phyloP scores from a whole-genome alignment of 2,888 invertebrate species.

The Hydrotaea diabolus region DNA sequence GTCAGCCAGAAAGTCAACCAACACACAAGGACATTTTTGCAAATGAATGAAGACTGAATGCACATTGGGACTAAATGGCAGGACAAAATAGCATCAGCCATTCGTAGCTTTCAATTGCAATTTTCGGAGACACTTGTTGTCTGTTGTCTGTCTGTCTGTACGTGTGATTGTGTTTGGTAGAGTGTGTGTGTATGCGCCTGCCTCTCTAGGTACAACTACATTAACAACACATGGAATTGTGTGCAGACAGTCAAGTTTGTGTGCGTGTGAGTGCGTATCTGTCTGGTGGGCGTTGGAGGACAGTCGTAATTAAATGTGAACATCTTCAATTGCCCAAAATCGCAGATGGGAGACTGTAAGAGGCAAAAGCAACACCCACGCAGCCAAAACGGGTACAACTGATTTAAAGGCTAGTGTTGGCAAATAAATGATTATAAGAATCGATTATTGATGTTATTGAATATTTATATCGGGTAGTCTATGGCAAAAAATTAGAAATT shows the following conservation, averaged over 20 bases:
- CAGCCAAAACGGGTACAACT: no score
- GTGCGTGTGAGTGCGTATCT: constrained; percentile 13
- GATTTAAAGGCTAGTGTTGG: no score
- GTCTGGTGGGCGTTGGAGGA: constrained; percentile 3
- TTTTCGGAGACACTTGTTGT: constrained; percentile 29
- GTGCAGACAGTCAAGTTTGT: constrained; percentile 28
- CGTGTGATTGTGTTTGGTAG: constrained; percentile 32
- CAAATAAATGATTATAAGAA: no score
- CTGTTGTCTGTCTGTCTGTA: constrained; percentile 24
- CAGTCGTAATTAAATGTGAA: constrained; percentile 5
- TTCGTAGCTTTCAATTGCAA: background rate
- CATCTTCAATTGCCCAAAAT: constrained; percentile 5
- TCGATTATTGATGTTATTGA: no score
- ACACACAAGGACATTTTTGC: constrained; percentile 44
- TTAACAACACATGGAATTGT: constrained; percentile 23
- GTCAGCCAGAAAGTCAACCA: no score
- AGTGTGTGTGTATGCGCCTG: constrained; percentile 58
- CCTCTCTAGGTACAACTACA: no score
- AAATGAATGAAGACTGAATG: background rate
- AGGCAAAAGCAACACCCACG: background rate
- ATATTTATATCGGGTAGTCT: no score
- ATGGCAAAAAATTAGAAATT: no score
- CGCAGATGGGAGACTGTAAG: background rate
- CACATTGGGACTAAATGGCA: constrained; percentile 17
- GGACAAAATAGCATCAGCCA: background rate